Evolutionary conservation across 2,888 invertebrate species (phyloP).

Genomic region (Drosophila paracracens): DNA sequence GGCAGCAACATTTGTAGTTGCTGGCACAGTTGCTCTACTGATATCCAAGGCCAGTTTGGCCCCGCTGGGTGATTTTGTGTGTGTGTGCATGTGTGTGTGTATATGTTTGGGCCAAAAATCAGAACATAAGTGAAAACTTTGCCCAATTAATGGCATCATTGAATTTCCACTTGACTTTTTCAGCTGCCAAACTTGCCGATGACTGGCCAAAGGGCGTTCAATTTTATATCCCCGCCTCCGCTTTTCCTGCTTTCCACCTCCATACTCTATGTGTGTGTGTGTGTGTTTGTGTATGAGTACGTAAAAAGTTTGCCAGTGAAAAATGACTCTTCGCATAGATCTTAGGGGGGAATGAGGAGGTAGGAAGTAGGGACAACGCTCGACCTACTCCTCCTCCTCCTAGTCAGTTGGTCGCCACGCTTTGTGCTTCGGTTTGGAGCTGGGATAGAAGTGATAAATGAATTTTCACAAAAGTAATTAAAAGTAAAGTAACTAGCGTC

Average conservation of each 20-base stretch:
- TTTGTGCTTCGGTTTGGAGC: slow-evolving; percentile 58
- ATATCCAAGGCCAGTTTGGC: slow-evolving; percentile 55
- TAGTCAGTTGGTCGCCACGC: slow-evolving; percentile 49
- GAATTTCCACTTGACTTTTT: slow-evolving; percentile 82
- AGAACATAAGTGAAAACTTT: slow-evolving; percentile 81
- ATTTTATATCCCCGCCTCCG: slow-evolving; percentile 66
- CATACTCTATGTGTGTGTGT: slow-evolving; percentile 13
- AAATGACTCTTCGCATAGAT: slow-evolving; percentile 75
- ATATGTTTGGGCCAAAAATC: slow-evolving; percentile 65
- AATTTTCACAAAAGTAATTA: slow-evolving; percentile 82
- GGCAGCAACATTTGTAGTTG: slow-evolving; percentile 74
- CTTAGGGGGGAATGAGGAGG: slow-evolving; percentile 26
- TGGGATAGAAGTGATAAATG: slow-evolving; percentile 81
- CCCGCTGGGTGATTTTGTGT: neutral
- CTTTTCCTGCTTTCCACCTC: slow-evolving; percentile 3
- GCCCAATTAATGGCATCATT: slow-evolving; percentile 82
- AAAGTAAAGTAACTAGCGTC: slow-evolving; percentile 80
- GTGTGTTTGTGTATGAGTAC: slow-evolving; percentile 37
- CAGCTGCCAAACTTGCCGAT: slow-evolving; percentile 78
- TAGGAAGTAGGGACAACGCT: neutral
- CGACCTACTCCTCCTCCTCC: neutral
- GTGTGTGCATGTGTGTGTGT: slow-evolving; percentile 11
- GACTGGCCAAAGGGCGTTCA: slow-evolving; percentile 81
- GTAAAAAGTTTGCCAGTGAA: slow-evolving; percentile 76
- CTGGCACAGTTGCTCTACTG: slow-evolving; percentile 70